phyloP scores from a whole-genome alignment of 2,888 invertebrate genomes.

The Drosophila neonasuta region DNA sequence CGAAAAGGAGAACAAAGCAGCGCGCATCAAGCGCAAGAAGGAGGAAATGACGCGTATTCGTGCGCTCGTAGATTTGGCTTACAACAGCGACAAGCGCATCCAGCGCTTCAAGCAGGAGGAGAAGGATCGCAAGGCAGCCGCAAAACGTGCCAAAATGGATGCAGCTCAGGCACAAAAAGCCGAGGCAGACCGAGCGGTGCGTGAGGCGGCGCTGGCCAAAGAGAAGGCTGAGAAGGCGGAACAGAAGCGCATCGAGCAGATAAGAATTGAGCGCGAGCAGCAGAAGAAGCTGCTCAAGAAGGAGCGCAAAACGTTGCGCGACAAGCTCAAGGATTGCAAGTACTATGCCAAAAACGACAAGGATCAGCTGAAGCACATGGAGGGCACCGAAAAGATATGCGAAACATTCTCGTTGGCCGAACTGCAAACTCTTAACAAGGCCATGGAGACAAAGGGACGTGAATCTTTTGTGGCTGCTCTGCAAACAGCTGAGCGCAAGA shows the following conservation, averaged over 20 bases:
- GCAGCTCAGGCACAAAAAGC: slow-evolving; percentile 91
- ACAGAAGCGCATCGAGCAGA: slow-evolving; percentile 90
- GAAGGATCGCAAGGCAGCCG: slow-evolving; percentile 93
- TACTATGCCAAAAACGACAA: slow-evolving; percentile 89
- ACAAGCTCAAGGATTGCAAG: slow-evolving; percentile 90
- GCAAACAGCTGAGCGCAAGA: slow-evolving; percentile 87
- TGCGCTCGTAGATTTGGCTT: slow-evolving; percentile 95
- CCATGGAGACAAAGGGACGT: slow-evolving; percentile 86
- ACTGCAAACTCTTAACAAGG: slow-evolving; percentile 89
- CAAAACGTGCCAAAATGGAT: slow-evolving; percentile 93
- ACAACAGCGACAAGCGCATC: slow-evolving; percentile 96
- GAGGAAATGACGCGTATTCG: slow-evolving; percentile 97
- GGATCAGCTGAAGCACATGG: slow-evolving; percentile 91
- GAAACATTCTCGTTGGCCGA: slow-evolving; percentile 89
- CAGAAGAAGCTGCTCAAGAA: slow-evolving; percentile 93
- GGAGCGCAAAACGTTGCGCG: slow-evolving; percentile 91
- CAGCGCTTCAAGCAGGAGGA: slow-evolving; percentile 96
- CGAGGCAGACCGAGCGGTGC: slow-evolving; percentile 90
- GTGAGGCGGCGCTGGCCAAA: slow-evolving; percentile 88
- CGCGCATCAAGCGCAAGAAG: slow-evolving; percentile 95
- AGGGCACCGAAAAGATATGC: slow-evolving; percentile 95
- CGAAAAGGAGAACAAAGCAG: slow-evolving; percentile 98
- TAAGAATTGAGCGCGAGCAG: slow-evolving; percentile 92
- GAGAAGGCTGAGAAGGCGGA: slow-evolving; percentile 92
- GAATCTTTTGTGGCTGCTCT: slow-evolving; percentile 87